Base-by-base conservation (phyloP, 2,888 invertebrate species). In the Dysmachus trigonus region DNA sequence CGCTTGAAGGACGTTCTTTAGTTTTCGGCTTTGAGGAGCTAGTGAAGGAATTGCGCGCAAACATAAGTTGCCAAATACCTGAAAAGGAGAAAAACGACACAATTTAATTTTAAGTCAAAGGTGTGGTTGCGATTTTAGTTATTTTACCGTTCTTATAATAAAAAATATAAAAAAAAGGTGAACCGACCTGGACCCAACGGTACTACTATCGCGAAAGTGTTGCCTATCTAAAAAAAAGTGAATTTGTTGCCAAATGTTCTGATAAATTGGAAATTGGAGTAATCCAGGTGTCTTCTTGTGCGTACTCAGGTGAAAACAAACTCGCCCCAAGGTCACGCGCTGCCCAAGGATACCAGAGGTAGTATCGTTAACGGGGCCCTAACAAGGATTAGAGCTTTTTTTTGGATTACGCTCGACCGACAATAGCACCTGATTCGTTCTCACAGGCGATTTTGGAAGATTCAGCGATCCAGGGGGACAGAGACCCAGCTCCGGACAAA, bases 31-130 rank as follows among this genome's bases (percentile, higher is more conserved):
- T 79, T 51, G 6, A 27, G 31, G 27, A 51, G 3, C 13, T 79
- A 15, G 79, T 30, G 18, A 27, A 47, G 41, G 30, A 51, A 51
- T 79, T 79, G 47, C 79, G 79, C 79, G 79, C 47, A 79, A 79
- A 51, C 31, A 79, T 47, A 51, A 53, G 30, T 62, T 62, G 62
- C 62, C 27, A 62, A 62, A 27, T 62, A 62, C 7, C 22, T 27
- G 10, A 22, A 22, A 10, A 62, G 62, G 10, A 27, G 62, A 18
- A 62, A 27, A 27, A 22, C 18, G 27, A 27, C 8, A 62, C 22
- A 22, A 62, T 62, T 62, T 62, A 8, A 41, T 77, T 77, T 77
- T 77, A 15, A 15, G 13, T 77, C 13, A 47, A 27, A 62, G 62
- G 62, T 62, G 62, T 22, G 27, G 8, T 22, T 22, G 10, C 22